Percentiles rank a stretch among this genome's conserved stretches.
Evolutionary conservation across 2,797 vertebrate genomes (phyloP).

Genomic region (Potorous gilbertii): DNA sequence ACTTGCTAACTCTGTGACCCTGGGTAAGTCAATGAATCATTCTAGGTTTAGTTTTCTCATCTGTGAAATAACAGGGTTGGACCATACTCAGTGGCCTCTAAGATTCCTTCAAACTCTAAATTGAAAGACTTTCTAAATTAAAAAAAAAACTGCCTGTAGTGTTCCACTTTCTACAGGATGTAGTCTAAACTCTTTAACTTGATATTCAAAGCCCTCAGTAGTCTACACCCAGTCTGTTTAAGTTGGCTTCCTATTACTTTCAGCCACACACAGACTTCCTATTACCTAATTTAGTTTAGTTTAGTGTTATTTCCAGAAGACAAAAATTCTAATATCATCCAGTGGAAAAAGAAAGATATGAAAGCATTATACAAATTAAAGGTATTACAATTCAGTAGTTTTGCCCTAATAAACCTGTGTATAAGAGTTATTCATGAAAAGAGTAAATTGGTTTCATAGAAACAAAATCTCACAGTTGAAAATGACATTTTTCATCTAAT

Average conservation of each 20-base stretch:
- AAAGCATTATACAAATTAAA: neutral
- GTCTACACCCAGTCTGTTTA: neutral
- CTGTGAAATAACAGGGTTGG: neutral
- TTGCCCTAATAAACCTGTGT: neutral
- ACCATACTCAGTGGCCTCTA: neutral
- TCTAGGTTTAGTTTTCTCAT: neutral
- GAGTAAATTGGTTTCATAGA: neutral
- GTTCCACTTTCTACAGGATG: neutral
- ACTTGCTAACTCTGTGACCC: neutral
- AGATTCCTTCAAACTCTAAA: neutral
- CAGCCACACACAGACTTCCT: neutral
- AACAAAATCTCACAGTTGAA: neutral
- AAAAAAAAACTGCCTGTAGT: neutral
- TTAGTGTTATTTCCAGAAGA: neutral
- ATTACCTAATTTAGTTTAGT: neutral
- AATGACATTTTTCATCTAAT: neutral
- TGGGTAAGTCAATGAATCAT: neutral
- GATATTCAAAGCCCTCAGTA: neutral
- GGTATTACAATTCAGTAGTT: neutral
- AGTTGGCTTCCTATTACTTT: neutral
- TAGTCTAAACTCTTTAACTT: neutral
- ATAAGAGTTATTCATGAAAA: neutral
- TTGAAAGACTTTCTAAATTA: neutral
- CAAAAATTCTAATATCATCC: neutral
- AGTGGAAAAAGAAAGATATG: neutral